Evolutionary conservation across 2,888 invertebrate species (phyloP).

Genomic region (Gerris lacustris): DNA sequence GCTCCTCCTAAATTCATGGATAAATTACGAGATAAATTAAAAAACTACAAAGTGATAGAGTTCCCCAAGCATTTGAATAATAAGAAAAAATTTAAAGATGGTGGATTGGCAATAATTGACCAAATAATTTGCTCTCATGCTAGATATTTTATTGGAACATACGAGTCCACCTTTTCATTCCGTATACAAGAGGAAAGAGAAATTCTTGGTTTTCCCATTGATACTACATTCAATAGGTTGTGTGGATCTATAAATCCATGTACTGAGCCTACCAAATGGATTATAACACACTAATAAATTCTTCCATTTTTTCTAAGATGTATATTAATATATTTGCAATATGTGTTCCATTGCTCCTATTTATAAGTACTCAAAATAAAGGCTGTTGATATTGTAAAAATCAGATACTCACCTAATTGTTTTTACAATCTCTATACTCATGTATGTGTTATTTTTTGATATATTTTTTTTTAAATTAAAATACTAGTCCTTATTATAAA

Average conservation of each 20-base stretch:
- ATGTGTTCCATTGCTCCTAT: too few relatives aligned
- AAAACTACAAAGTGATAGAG: constrained; percentile 25
- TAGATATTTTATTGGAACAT: constrained; percentile 76
- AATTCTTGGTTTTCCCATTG: constrained; percentile 70
- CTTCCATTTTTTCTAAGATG: not conserved
- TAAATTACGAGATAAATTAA: constrained; percentile 39
- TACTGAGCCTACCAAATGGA: constrained; percentile 66
- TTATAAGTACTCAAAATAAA: too few relatives aligned
- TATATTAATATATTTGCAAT: too few relatives aligned
- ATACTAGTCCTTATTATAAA: too few relatives aligned
- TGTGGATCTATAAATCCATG: constrained; percentile 57
- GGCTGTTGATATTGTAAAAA: too few relatives aligned
- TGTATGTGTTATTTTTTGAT: too few relatives aligned
- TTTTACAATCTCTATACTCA: too few relatives aligned
- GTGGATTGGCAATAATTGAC: constrained; percentile 83
- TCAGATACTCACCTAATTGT: too few relatives aligned
- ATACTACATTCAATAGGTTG: constrained; percentile 76
- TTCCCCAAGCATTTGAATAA: constrained; percentile 30
- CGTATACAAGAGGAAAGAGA: constrained; percentile 96
- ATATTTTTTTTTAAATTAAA: too few relatives aligned
- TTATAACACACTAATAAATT: constrained; percentile 45
- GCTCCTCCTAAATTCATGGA: constrained; percentile 46
- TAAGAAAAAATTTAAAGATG: constrained; percentile 51
- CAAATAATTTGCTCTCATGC: constrained; percentile 89
- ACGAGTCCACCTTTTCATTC: constrained; percentile 91